Conservation (phyloP, 2,113 vertebrate species). For the Phalacrocorax carbo region DNA sequence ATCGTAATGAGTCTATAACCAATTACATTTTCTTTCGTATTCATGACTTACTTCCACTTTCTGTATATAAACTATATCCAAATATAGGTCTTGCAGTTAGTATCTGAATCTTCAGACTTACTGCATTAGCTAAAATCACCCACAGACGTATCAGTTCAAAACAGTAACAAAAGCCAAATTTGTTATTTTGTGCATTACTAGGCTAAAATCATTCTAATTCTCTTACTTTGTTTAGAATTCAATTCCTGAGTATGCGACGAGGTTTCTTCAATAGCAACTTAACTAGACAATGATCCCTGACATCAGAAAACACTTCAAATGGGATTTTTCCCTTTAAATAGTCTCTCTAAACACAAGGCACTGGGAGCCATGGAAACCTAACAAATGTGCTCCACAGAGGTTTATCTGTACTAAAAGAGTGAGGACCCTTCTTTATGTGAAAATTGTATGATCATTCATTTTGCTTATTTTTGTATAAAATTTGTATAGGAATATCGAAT, state of each 20-base stretch:
- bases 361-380: not conserved
- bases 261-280: not conserved
- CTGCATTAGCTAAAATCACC: not conserved
- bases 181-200: not conserved
- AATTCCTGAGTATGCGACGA: not conserved
- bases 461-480: not conserved
- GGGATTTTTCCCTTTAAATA: not conserved
- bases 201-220: not conserved
- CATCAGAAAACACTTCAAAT: not conserved
- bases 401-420: not conserved
- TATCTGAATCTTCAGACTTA: not conserved
- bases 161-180: not conserved
- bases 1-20: not conserved
- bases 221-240: not conserved
- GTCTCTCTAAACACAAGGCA: not conserved
- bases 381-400: not conserved
- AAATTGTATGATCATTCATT: not conserved
- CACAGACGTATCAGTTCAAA: not conserved
- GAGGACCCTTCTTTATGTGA: not conserved
- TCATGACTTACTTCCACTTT: not conserved
- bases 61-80: not conserved
- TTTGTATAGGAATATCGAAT: not conserved
- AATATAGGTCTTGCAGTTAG: not conserved
- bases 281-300: not conserved
- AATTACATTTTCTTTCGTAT: not conserved